Base-by-base conservation (phyloP, 2,797 vertebrate genomes). In the Pantherophis vulpinus region DNA sequence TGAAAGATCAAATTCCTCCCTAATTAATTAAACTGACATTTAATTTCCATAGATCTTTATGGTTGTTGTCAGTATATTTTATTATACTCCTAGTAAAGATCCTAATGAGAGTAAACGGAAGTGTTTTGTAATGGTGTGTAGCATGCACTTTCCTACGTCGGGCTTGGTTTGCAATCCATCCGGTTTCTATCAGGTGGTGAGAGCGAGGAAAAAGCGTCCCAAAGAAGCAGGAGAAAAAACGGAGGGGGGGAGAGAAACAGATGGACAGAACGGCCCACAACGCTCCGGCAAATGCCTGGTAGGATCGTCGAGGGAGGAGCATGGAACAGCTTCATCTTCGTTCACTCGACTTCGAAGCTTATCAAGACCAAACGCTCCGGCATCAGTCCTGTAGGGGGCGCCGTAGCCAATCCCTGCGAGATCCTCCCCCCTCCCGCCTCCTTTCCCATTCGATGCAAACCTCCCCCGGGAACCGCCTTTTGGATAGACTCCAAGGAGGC, bases 211-310 rank as follows among this genome's bases (percentile, higher is more conserved):
- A 61, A 8, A 13, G 23, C 32, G 37, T 14, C 59, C 32, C 5
- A 42, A 89, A 16, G 20, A 27, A 0, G 6, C 32, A 1, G 25
- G 2, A 20, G 2, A 0, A 42, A 11, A 23, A 47, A 56, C 16
- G 16, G 16, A 16, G 8, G 7, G 8, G 4, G 12, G 8, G 16
- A 0, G 3, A 2, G n/a, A 5, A 2, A 8, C 6, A 14, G 0
- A 12, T 42, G 20, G 25, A 29, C 1, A 37, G 42, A 25, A 16
- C 91, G 13, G 4, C 54, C 25, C 1, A 5, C 5, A 4, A 55
- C 1, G 5, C 37, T n/a, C 37, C 5, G 16, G 29, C 51, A 55
- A 86, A 55, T 12, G 6, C 42, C 16, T 59, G 11, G 3, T 7
- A 54, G 32, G 10, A 79, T 12, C n/a, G 56, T 25, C 7, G 29